Base-by-base conservation (phyloP, 1,140 invertebrate genomes). In the Manduca sexta region DNA sequence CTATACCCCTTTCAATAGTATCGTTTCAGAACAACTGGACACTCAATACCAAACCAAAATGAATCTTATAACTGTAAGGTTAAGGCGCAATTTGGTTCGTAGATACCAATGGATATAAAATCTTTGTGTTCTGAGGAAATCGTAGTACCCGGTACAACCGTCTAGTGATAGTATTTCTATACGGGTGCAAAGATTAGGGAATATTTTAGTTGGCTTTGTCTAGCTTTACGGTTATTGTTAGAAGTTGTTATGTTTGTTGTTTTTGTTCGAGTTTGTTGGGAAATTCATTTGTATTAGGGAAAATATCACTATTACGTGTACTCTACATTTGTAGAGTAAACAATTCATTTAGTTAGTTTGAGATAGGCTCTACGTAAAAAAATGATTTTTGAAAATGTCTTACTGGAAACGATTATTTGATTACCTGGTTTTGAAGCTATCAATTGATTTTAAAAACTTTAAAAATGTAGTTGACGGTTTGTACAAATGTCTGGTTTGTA, bases 151-250 rank as follows among this genome's bases (percentile, higher is more conserved):
- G 52, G 45, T 67, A 60, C 51, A 56, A 55, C 39, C 43, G 44
- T 18, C 35, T 56, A 54, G 55, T 60, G 61, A 64, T 54, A 64
- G 63, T 68, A 68, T 75, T 70, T 64, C 56, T 62, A 62, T 39
- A 57, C 57, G 55, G 56, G 16, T 46, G 56, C 62, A 62, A 58
- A 71, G 68, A 69, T 69, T 67, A 67, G 56, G n/a, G 41, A 31
- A 63, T 52, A 60, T 65, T 70, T 55, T 57, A 59, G 60, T 55
- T 57, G 58, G 60, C 21, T 13, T 53, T 44, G 39, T 50, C 33
- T 26, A 10, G 29, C 35, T 50, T 42, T 12, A 46, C 45, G 21
- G 41, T 50, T 56, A 45, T 49, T 31, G 29, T 33, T 35, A 10
- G 34, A 38, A 41, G 16, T 13, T n/a, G 13, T 33, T 34, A 17